A percentile compares a stretch with the other conserved stretches of the same genome.
Conservation (phyloP, 1,140 invertebrate species). For the Platorchestia sp. region DNA sequence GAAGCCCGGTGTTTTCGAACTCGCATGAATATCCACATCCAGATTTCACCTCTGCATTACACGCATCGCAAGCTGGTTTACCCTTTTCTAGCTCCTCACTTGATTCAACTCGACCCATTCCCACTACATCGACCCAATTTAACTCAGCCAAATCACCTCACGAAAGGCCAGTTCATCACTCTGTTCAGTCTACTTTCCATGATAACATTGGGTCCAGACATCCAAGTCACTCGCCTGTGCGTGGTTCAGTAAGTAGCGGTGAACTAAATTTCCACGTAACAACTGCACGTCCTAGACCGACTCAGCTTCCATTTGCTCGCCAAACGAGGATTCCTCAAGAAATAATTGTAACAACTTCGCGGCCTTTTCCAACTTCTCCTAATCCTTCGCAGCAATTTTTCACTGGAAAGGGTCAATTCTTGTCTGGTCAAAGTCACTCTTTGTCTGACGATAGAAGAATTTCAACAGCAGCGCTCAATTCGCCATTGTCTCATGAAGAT, state of each 20-base stretch:
- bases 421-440: neutral
- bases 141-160: neutral
- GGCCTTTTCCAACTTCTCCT: neutral
- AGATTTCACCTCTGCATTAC: neutral
- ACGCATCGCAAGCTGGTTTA: neutral
- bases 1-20: neutral
- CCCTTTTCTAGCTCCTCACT: conserved; percentile 5
- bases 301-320: neutral
- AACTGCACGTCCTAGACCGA: conserved; percentile 12
- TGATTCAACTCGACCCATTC: neutral
- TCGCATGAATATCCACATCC: neutral
- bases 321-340: neutral
- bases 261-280: neutral
- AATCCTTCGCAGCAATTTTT: neutral
- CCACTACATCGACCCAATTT: neutral
- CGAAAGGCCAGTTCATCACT: neutral
- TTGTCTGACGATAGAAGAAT: neutral
- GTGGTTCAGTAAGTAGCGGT: neutral
- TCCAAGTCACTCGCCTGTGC: neutral
- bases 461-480: neutral
- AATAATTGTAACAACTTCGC: neutral
- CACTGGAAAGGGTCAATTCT: neutral
- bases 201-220: conserved; percentile 4
- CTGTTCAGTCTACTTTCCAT: neutral
- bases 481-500: neutral